These are phyloP conservation scores for Enhydra lutris DNA, from an alignment of 2,113 vertebrate genomes.

Conservation along the genomic window DNA sequence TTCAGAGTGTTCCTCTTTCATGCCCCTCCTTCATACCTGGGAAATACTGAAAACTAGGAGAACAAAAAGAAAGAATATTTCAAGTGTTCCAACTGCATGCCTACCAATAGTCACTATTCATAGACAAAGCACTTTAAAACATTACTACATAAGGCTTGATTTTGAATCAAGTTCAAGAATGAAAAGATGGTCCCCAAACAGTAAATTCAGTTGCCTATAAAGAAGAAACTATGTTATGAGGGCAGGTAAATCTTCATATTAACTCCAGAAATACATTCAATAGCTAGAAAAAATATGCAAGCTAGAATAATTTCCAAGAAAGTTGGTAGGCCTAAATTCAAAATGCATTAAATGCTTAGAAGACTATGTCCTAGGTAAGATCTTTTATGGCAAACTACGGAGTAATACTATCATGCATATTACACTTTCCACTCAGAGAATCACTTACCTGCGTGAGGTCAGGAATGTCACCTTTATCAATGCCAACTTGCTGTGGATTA, in stretches of 20 bases:
- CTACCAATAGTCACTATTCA: background rate
- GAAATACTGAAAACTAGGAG: background rate
- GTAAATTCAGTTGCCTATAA: background rate
- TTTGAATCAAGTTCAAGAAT: background rate
- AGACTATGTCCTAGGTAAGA: background rate
- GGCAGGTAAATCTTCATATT: background rate
- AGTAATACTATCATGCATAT: background rate
- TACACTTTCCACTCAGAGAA: background rate
- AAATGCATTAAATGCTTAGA: background rate
- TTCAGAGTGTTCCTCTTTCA: background rate
- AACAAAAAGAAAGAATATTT: background rate
- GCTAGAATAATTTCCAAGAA: background rate
- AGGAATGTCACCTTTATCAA: slow-evolving; percentile 99
- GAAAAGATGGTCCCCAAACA: background rate
- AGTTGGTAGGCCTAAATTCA: background rate
- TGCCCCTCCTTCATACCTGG: background rate
- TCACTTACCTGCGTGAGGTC: slow-evolving; percentile 96
- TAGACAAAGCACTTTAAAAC: background rate
- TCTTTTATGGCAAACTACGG: background rate
- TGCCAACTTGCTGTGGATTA: slow-evolving; percentile 95
- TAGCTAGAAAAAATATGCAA: background rate
- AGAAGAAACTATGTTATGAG: background rate
- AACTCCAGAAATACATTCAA: slow-evolving; percentile 7
- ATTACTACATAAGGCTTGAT: background rate
- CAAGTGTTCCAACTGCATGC: background rate